Evolutionary conservation across 2,888 invertebrate species (phyloP).

Genomic region (Miltochrista miniata): DNA sequence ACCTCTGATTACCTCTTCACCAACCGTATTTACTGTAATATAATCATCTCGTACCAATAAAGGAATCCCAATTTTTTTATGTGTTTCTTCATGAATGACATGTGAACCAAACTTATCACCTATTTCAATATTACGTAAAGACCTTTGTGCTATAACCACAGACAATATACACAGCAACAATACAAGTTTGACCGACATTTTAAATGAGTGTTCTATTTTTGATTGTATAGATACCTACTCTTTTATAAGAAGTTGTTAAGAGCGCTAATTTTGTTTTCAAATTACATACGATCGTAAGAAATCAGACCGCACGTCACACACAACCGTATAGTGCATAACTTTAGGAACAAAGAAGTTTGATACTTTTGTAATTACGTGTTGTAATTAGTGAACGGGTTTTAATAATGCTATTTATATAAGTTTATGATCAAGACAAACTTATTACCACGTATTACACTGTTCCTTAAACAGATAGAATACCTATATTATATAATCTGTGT

Average conservation of each 20-base stretch:
- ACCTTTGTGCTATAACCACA: not conserved
- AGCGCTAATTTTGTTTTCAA: too few relatives aligned
- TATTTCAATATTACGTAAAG: conserved; percentile 6
- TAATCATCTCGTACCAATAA: conserved; percentile 30
- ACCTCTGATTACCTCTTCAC: conserved; percentile 3
- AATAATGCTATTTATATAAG: too few relatives aligned
- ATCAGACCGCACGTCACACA: too few relatives aligned
- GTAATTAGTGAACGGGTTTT: too few relatives aligned
- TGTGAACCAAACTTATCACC: conserved; percentile 20
- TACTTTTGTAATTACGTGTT: too few relatives aligned
- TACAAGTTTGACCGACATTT: conserved; percentile 19
- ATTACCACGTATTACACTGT: too few relatives aligned
- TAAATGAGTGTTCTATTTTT: conserved; percentile 3
- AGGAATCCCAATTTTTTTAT: conserved; percentile 32
- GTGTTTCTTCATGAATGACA: conserved; percentile 35
- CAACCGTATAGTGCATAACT: too few relatives aligned
- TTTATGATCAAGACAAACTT: too few relatives aligned
- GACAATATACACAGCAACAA: conserved; percentile 9
- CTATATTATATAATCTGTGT: too few relatives aligned
- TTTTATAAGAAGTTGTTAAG: not conserved
- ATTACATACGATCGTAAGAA: too few relatives aligned
- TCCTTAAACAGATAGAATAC: too few relatives aligned
- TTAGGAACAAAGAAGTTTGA: too few relatives aligned
- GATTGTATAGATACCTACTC: not conserved
- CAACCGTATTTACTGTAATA: conserved; percentile 16